A percentile compares a stretch with the other conserved stretches of the same genome.
These are phyloP conservation scores for Ctenomys sociabilis DNA, from an alignment of 2,113 vertebrate genomes.

Conservation along the genomic window DNA sequence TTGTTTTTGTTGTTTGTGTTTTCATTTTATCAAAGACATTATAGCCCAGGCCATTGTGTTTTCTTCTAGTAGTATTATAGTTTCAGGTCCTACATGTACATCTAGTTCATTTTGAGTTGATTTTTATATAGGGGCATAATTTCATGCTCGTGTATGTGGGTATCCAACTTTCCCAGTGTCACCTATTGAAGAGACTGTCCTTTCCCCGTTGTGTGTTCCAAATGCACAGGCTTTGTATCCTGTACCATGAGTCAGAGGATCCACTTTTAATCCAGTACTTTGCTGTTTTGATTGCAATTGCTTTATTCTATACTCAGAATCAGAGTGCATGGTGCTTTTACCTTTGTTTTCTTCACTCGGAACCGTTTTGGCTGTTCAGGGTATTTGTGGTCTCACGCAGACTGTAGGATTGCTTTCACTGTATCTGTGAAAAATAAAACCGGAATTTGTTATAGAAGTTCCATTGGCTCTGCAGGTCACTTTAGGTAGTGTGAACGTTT, in stretches of 20 bases:
- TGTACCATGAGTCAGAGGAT: background rate
- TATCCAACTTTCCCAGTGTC: background rate
- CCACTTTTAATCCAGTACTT: background rate
- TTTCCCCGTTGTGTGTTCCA: background rate
- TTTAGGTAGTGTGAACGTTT: background rate
- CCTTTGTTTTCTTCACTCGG: background rate
- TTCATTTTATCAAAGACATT: background rate
- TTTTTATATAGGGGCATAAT: background rate
- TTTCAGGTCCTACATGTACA: background rate
- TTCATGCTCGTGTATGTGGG: background rate
- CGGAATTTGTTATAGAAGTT: background rate
- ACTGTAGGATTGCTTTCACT: background rate
- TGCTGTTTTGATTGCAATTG: background rate
- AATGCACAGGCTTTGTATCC: background rate
- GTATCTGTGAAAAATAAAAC: background rate
- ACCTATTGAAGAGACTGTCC: background rate
- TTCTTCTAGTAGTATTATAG: background rate
- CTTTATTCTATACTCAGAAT: background rate
- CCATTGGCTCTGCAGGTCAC: background rate
- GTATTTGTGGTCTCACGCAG: background rate
- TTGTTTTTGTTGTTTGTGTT: background rate
- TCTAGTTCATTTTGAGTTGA: background rate
- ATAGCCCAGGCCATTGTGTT: background rate
- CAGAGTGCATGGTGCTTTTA: background rate
- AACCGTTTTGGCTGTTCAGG: background rate